Base-by-base conservation (phyloP, 2,113 vertebrate species). In the Notiomystis cincta region DNA sequence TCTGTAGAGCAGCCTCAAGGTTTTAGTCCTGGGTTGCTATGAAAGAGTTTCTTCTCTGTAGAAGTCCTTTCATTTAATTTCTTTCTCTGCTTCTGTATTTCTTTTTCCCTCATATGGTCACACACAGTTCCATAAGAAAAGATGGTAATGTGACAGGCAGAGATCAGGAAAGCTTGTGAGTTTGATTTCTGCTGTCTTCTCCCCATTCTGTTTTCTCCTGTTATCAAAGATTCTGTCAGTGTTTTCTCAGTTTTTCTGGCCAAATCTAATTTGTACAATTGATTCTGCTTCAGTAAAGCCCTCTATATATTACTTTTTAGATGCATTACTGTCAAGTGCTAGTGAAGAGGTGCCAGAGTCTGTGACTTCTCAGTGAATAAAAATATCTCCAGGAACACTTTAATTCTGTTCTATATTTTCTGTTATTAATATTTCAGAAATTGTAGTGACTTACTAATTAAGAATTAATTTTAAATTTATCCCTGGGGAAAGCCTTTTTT, bases 391-490 rank as follows among this genome's bases (percentile, higher is more conserved):
- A 88, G 37, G 31, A 90, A 48, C 24, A 71, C 30, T 73, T 89
- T 13, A 45, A 71, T 91, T 76, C 31, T 85, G 21, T 25, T 58
- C 78, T 56, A n/a, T 53, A 70, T 65, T 81, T 80, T 76, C 25
- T 58, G 9, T 62, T 51, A 17, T 4, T 83, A 77, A 8, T 75
- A 53, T 84, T 90, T 71, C 71, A 77, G 70, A 82, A 89, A 45
- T 51, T 24, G 5, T 58, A 89, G 11, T 3, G 6, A 96, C 31
- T 56, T 75, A 66, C 18, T 89, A 5, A 73, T 72, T 82, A 96
- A 60, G 54, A 95, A 95, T 95, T 89, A 92, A 94, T 97, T 97
- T 48, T 44, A 44, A 23, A 17, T 91, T 60, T 79, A 31, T 56
- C 38, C 25, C 23, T 14, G 13, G 9, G 44, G 40, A 71, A 62